Evolutionary conservation across 2,113 vertebrate species (phyloP).

Genomic region (Echinops telfairi): DNA sequence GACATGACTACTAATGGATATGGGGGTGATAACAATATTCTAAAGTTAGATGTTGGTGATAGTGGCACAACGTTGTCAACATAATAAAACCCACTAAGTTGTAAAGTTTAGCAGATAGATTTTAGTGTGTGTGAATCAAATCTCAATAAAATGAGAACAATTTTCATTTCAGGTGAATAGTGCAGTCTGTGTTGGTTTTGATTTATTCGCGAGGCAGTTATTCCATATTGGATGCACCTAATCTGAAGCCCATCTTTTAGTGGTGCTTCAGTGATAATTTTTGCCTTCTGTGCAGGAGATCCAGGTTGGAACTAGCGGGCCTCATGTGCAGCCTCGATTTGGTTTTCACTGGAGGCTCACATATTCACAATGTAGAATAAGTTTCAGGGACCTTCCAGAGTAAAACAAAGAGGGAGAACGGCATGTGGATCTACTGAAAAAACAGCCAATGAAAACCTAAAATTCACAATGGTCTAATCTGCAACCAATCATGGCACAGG

Average conservation of each 20-base stretch:
- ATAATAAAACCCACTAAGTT: not conserved
- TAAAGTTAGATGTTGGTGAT: not conserved
- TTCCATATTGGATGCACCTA: not conserved
- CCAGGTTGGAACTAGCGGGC: not conserved
- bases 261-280: not conserved
- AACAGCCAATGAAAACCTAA: not conserved
- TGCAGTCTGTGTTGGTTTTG: not conserved
- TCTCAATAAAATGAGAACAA: not conserved
- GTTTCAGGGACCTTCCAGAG: not conserved
- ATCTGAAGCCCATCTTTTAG: not conserved
- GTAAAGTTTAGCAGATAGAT: not conserved
- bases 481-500: not conserved
- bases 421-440: not conserved
- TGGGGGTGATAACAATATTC: not conserved
- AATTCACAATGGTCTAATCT: not conserved
- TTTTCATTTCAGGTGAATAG: not conserved
- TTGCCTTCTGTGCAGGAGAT: not conserved
- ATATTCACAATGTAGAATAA: not conserved
- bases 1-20: not conserved
- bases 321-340: not conserved
- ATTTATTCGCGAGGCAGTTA: not conserved
- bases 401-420: not conserved
- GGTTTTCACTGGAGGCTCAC: not conserved
- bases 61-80: not conserved
- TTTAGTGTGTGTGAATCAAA: not conserved